Percentiles rank a stretch among this genome's conserved stretches.
Conservation (phyloP, 2,113 vertebrate species). For the Turdus rufiventris region DNA sequence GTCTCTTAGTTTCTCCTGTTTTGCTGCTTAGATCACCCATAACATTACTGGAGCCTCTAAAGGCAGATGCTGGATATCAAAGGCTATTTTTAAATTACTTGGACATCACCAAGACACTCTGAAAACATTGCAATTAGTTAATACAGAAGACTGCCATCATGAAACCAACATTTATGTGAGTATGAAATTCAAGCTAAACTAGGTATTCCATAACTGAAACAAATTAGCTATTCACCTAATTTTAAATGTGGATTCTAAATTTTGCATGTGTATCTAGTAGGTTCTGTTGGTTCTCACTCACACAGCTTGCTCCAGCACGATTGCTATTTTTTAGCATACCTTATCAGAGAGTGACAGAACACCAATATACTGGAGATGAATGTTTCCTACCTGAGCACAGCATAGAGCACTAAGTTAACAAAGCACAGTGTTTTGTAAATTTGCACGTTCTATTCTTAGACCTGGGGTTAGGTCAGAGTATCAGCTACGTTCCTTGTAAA, state of each 20-base stretch:
- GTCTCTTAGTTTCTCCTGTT: neutral
- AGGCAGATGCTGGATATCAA: neutral
- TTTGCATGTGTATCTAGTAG: rapidly evolving
- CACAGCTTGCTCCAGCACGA: neutral
- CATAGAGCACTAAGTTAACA: neutral
- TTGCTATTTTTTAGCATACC: neutral
- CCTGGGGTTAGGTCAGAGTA: neutral
- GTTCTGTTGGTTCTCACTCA: neutral
- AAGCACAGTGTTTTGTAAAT: neutral
- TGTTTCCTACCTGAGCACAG: rapidly evolving
- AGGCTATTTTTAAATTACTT: neutral
- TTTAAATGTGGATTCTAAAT: neutral
- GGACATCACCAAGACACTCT: neutral
- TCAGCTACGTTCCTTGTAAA: neutral
- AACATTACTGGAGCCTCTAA: neutral
- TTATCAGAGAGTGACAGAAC: neutral
- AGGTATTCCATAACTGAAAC: neutral
- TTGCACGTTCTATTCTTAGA: neutral
- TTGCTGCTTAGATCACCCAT: neutral
- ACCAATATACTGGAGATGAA: neutral
- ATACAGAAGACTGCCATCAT: neutral
- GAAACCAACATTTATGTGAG: neutral
- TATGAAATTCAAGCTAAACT: neutral
- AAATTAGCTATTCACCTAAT: neutral
- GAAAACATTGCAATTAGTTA: neutral